Percentiles rank a stretch among this genome's conserved stretches.
phyloP scores from a whole-genome alignment of 2,113 vertebrate species.

The Gallinago paraguaiae region DNA sequence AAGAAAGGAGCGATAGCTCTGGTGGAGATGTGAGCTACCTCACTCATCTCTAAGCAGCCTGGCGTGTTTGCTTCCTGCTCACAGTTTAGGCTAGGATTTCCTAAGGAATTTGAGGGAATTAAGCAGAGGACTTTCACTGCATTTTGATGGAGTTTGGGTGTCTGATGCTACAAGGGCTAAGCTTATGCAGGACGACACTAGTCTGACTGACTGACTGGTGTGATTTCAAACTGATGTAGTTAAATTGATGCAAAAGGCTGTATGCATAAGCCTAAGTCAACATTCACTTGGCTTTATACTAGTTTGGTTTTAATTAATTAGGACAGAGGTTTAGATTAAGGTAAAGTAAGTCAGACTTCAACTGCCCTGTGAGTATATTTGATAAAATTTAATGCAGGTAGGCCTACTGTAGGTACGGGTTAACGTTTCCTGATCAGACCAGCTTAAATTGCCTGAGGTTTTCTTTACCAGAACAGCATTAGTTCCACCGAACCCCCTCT shows the following conservation, averaged over 20 bases:
- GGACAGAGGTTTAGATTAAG: neutral
- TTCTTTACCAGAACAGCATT: neutral
- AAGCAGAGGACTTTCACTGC: neutral
- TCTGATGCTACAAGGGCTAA: neutral
- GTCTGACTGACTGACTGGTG: neutral
- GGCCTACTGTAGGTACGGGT: neutral
- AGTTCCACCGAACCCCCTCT: neutral
- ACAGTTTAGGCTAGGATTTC: neutral
- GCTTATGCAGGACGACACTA: neutral
- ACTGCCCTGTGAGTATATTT: neutral
- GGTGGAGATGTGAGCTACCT: neutral
- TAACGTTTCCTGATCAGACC: neutral
- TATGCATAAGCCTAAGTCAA: neutral
- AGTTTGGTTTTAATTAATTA: slow-evolving; percentile 24
- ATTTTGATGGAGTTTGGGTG: neutral
- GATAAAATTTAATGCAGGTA: neutral
- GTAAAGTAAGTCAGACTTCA: neutral
- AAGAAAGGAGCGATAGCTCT: neutral
- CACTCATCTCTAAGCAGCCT: neutral
- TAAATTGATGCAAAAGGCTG: neutral
- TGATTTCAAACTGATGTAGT: neutral
- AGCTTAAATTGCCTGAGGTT: neutral
- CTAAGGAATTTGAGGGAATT: neutral
- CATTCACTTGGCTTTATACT: neutral
- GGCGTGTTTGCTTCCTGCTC: neutral